Percentiles rank a stretch among this genome's conserved stretches.
phyloP scores from a whole-genome alignment of 2,888 invertebrate species.

The Beris morrisii region DNA sequence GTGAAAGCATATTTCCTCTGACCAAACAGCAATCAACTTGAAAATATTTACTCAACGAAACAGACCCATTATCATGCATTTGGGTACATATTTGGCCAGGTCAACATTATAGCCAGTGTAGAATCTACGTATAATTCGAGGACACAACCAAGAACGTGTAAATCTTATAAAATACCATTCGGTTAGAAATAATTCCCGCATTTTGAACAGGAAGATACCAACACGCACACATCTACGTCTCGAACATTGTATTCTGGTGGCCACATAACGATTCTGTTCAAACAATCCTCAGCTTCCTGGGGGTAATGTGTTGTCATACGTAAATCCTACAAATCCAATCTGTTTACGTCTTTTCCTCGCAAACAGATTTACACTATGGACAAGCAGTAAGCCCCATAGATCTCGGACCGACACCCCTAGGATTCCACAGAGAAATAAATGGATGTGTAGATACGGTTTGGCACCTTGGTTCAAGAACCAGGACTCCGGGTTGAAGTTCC shows the following conservation, averaged over 20 bases:
- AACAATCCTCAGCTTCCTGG: conserved; percentile 4
- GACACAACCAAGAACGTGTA: conserved; percentile 9
- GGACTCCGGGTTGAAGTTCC: no score
- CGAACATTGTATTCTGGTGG: neutral
- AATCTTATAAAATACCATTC: neutral
- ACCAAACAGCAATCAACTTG: conserved; percentile 20
- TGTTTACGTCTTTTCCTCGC: conserved; percentile 15
- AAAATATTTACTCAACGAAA: conserved; percentile 17
- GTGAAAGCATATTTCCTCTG: neutral
- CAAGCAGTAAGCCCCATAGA: neutral
- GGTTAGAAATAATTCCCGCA: conserved; percentile 15
- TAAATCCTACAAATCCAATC: conserved; percentile 15
- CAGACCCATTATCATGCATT: conserved; percentile 6
- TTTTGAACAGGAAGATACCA: neutral
- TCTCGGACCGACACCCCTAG: no score
- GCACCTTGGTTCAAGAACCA: no score
- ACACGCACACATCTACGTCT: neutral
- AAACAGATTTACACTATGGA: conserved; percentile 16
- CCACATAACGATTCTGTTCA: conserved; percentile 8
- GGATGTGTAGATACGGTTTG: no score
- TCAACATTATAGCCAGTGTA: conserved; percentile 1
- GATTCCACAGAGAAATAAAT: no score
- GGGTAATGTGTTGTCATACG: conserved; percentile 21
- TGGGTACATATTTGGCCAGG: conserved; percentile 1
- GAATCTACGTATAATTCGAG: neutral